A percentile compares a stretch with the other conserved stretches of the same genome.
These are phyloP conservation scores for Natator depressus DNA, from an alignment of 2,113 vertebrate species.

Conservation along the genomic window DNA sequence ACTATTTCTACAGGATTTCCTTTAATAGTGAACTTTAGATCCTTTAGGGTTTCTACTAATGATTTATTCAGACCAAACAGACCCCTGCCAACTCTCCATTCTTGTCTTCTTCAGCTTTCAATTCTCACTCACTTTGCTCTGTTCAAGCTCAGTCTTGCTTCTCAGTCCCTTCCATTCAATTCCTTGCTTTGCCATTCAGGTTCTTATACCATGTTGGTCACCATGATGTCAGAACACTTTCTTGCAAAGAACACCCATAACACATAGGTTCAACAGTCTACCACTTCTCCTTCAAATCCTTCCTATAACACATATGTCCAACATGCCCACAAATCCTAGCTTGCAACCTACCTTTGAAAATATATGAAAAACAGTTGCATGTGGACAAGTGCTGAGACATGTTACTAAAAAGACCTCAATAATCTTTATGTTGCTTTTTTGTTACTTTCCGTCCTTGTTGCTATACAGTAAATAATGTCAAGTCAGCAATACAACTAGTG, in stretches of 20 bases:
- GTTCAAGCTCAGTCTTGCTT: not conserved
- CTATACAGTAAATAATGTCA: not conserved
- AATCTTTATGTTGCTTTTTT: slow-evolving; percentile 1
- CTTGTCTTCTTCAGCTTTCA: not conserved
- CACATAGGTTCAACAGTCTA: not conserved
- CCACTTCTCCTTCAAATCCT: not conserved
- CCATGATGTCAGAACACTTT: not conserved
- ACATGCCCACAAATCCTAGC: not conserved
- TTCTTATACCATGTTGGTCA: not conserved
- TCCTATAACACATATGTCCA: not conserved
- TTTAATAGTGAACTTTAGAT: not conserved
- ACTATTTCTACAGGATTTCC: not conserved
- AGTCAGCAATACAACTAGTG: slow-evolving; percentile 9
- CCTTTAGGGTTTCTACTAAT: not conserved
- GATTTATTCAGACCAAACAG: not conserved
- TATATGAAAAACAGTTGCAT: not conserved
- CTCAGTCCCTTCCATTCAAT: not conserved
- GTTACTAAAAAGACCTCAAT: not conserved
- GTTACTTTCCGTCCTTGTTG: not conserved
- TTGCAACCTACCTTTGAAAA: not conserved
- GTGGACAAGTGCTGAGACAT: not conserved
- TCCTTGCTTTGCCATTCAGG: not conserved
- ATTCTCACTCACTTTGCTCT: not conserved
- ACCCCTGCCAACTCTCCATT: not conserved
- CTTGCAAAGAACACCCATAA: not conserved